Conservation (phyloP, 2,888 invertebrate species). For the Acleris sparsana region DNA sequence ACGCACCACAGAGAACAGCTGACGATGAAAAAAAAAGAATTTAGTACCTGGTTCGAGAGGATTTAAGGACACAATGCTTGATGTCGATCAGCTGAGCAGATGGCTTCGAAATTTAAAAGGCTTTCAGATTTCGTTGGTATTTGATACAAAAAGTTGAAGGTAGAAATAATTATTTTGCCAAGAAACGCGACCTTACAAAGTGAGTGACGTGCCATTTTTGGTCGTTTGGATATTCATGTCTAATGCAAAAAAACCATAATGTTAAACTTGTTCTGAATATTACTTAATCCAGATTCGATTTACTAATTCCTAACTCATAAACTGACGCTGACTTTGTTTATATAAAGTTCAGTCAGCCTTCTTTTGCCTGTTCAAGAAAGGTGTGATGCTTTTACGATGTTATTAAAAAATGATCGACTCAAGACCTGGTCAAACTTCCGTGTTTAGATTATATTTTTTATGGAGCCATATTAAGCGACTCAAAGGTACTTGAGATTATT, state of each 20-base stretch:
- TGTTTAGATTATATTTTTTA: slow-evolving; percentile 37
- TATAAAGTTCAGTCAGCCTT: too few species aligned
- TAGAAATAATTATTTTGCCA: neutral
- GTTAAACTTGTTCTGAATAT: too few species aligned
- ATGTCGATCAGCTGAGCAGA: slow-evolving; percentile 66
- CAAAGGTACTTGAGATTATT: slow-evolving; percentile 68
- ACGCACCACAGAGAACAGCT: slow-evolving; percentile 65
- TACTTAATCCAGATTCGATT: too few species aligned
- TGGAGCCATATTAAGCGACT: slow-evolving; percentile 44
- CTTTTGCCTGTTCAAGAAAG: too few species aligned
- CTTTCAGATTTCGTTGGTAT: slow-evolving; percentile 27
- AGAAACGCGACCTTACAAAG: neutral
- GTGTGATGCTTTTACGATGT: neutral
- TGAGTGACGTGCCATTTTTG: too few species aligned
- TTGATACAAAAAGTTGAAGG: slow-evolving; percentile 15
- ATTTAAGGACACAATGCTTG: slow-evolving; percentile 41
- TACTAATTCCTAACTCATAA: too few species aligned
- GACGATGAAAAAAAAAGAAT: slow-evolving; percentile 59
- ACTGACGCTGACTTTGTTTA: too few species aligned
- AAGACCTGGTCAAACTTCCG: slow-evolving; percentile 21
- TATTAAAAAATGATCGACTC: slow-evolving; percentile 13
- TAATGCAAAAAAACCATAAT: too few species aligned
- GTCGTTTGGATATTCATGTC: too few species aligned
- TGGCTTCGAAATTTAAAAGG: slow-evolving; percentile 39
- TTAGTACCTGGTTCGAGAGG: slow-evolving; percentile 59